A percentile compares a stretch with the other conserved stretches of the same genome.
Evolutionary conservation across 2,797 vertebrate genomes (phyloP).

Genomic region (Atherinosoma microstoma): DNA sequence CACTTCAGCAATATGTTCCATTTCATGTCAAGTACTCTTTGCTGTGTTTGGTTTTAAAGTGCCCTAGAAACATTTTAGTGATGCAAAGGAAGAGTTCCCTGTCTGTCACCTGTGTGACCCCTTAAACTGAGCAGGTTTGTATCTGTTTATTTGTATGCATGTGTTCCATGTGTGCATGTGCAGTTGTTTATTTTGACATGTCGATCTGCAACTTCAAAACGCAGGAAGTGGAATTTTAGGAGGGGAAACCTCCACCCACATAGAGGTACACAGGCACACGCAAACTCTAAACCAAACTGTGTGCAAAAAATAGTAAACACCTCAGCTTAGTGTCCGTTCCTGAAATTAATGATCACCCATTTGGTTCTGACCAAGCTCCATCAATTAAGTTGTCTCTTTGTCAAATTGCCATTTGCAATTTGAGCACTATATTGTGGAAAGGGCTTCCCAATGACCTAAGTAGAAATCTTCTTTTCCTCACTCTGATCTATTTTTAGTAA

Average conservation of each 20-base stretch:
- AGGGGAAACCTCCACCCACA: conserved; percentile 77
- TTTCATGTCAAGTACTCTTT: conserved; percentile 51
- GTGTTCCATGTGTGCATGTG: conserved; percentile 56
- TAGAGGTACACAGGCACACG: conserved; percentile 23
- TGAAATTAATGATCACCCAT: conserved; percentile 28
- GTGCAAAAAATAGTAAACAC: conserved; percentile 47
- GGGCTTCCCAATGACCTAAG: conserved; percentile 71
- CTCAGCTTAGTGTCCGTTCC: conserved; percentile 8
- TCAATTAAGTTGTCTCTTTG: conserved; percentile 58
- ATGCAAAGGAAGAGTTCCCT: conserved; percentile 66
- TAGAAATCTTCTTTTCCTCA: conserved; percentile 64
- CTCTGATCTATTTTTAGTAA: conserved; percentile 80
- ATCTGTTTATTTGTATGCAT: conserved; percentile 39
- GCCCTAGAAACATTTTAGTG: conserved; percentile 78
- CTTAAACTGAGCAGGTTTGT: conserved; percentile 50
- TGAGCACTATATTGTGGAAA: conserved; percentile 67
- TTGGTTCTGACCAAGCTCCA: conserved; percentile 26
- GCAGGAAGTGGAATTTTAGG: conserved; percentile 80
- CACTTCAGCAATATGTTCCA: conserved; percentile 60
- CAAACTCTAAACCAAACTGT: conserved; percentile 33
- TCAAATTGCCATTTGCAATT: conserved; percentile 72
- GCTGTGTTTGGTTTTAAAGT: conserved; percentile 58
- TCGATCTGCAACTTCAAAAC: conserved; percentile 72
- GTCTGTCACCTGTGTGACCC: conserved; percentile 76
- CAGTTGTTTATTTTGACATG: conserved; percentile 76